Evolutionary conservation across 2,888 invertebrate genomes (phyloP).

Genomic region (Celastrina argiolus): DNA sequence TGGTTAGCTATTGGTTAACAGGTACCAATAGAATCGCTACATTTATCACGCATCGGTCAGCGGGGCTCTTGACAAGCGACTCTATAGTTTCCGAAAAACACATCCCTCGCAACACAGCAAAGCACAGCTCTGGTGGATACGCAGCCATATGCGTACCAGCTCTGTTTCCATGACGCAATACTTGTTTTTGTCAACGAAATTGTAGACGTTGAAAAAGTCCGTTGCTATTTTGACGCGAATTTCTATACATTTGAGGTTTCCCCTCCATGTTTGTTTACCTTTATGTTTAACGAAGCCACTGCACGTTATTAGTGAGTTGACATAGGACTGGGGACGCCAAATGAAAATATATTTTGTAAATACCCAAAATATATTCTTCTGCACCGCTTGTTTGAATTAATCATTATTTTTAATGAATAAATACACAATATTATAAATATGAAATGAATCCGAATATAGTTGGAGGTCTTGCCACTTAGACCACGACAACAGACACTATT

Average conservation of each 20-base stretch:
- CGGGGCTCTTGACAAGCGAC: no score
- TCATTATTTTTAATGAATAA: background rate
- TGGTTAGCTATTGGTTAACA: no score
- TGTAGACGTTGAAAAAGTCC: background rate
- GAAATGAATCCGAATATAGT: no score
- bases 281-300: background rate
- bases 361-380: background rate
- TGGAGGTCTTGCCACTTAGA: no score
- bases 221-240: background rate
- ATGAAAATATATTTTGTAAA: background rate
- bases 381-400: background rate
- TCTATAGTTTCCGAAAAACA: no score
- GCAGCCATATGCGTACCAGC: no score
- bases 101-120: no score
- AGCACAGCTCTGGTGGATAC: no score
- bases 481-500: no score
- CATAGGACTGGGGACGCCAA: background rate
- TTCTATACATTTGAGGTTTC: background rate
- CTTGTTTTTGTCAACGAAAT: background rate
- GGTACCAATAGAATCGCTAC: no score
- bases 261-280: background rate
- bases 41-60: no score
- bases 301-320: background rate
- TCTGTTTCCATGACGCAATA: background rate
- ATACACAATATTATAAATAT: background rate